Base-by-base conservation (phyloP, 2,797 vertebrate genomes). In the Protonibea diacanthus region DNA sequence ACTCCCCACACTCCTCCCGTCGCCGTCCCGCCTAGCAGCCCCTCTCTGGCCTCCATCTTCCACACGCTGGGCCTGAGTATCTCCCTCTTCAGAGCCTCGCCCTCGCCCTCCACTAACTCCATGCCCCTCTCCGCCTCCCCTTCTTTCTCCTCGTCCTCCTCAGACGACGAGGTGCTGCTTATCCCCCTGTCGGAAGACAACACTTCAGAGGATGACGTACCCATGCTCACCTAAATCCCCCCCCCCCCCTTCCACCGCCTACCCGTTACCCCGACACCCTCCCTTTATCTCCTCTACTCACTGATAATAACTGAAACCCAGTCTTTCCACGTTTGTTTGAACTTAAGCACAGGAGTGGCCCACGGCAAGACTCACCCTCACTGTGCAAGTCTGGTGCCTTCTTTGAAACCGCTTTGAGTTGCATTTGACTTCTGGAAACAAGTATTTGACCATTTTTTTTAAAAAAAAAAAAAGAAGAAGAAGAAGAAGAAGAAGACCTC, bases 81-180 rank as follows among this genome's bases (percentile, higher is more conserved):
- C 76, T 95, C 94, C 45, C 92, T 93, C 53, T 96, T 95, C 86
- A 89, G 94, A 74, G 83, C 88, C 25, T 92, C 92, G 0, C 88
- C 94, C 10, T 89, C 91, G 2, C 76, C 90, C 68, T 88, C 89
- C 78, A 78, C 83, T 83, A 93, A 91, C 87, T 92, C 84, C 68
- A 92, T 94, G 89, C 86, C 88, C 63, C 94, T 95, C 17, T 95
- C 94, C 0, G 74, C 91, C 48, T 95, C 95, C 23, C 91, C 94
- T 2, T 92, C 93, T 87, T 90, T 87, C 73, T 85, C 82, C 51
- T 88, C 75, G 11, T 91, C 89, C 8, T 90, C 92, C 20, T 94
- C 93, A 1, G 97, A 97, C 14, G 97, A 97, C 0, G 97, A 97
- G 51, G 97, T 98, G 61, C 91, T 97, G 71, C 93, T 98, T 1